Percentiles rank a stretch among this genome's conserved stretches.
Conservation (phyloP, 2,113 vertebrate species). For the Pluvialis apricaria region DNA sequence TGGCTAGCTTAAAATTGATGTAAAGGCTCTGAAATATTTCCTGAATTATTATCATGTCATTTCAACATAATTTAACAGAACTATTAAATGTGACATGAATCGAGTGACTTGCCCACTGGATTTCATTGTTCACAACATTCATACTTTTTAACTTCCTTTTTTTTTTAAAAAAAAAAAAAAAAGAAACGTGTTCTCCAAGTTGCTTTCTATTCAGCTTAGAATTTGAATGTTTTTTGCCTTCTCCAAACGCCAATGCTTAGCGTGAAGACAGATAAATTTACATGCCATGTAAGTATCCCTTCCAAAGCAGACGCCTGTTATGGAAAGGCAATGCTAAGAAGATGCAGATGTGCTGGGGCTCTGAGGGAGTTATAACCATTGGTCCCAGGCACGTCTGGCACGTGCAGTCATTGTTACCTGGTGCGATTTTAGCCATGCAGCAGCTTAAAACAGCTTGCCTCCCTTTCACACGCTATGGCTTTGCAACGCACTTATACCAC, state of each 20-base stretch:
- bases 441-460: not conserved
- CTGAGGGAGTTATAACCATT: not conserved
- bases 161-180: not conserved
- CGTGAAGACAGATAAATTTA: not conserved
- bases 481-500: not conserved
- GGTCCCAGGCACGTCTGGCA: not conserved
- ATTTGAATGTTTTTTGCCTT: not conserved
- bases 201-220: not conserved
- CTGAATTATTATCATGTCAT: not conserved
- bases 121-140: not conserved
- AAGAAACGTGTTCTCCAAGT: not conserved
- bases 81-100: not conserved
- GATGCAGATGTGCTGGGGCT: fast-evolving
- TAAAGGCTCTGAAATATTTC: not conserved
- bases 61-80: not conserved
- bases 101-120: fast-evolving
- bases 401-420: fast-evolving
- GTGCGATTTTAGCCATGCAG: not conserved
- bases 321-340: not conserved
- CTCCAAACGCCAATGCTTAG: not conserved
- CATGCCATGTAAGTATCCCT: not conserved
- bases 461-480: not conserved
- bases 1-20: not conserved
- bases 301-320: not conserved
- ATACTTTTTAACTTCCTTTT: not conserved